Evolutionary conservation across 2,113 vertebrate species (phyloP).

Genomic region (Oreotrochilus melanogaster): DNA sequence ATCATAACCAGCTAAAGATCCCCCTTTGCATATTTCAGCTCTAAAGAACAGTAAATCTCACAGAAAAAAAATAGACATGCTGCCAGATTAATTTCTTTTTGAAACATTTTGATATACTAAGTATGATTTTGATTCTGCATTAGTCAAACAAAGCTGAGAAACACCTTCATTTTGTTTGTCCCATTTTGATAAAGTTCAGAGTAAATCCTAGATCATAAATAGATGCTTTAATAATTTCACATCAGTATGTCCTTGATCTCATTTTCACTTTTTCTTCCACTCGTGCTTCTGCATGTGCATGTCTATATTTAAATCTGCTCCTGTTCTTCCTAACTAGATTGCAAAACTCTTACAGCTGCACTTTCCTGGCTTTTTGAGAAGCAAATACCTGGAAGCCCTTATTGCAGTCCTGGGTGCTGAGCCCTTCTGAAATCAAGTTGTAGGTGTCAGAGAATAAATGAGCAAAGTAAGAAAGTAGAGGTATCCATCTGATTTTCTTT

Average conservation of each 20-base stretch:
- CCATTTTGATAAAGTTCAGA: not conserved
- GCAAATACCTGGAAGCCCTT: not conserved
- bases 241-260: not conserved
- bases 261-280: not conserved
- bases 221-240: not conserved
- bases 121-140: not conserved
- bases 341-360: not conserved
- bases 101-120: constrained; percentile 9
- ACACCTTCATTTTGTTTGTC: not conserved
- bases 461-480: not conserved
- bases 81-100: constrained; percentile 11
- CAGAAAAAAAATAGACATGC: not conserved
- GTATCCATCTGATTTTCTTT: not conserved
- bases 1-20: not conserved
- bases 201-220: not conserved
- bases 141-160: constrained; percentile 13
- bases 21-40: constrained; percentile 37
- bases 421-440: not conserved
- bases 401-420: not conserved
- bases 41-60: constrained; percentile 18
- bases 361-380: not conserved
- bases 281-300: not conserved
- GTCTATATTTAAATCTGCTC: not conserved
- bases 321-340: not conserved
- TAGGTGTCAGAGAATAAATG: not conserved